Percentiles rank a stretch among this genome's conserved stretches.
Conservation (phyloP, 1,140 invertebrate genomes). For the Plectrocnemia conspersa region DNA sequence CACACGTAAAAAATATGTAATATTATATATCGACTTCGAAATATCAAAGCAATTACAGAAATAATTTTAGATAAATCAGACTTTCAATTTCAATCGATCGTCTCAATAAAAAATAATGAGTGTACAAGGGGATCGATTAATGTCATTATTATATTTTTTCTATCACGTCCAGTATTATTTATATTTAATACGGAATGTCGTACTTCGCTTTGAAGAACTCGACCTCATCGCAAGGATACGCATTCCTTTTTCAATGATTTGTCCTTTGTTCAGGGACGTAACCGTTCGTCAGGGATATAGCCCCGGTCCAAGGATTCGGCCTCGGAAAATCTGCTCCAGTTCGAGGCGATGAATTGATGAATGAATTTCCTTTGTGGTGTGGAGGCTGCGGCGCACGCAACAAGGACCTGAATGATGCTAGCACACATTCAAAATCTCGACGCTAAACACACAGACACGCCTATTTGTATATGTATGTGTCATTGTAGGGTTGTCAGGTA, state of each 20-base stretch:
- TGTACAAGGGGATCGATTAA: too few species aligned
- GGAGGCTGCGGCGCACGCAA: conserved; percentile 21
- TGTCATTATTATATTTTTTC: too few species aligned
- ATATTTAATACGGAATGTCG: too few species aligned
- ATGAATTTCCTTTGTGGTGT: conserved; percentile 31
- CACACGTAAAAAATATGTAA: neutral
- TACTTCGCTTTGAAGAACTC: neutral
- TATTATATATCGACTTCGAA: neutral
- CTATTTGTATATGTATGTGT: neutral
- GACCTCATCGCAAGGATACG: neutral
- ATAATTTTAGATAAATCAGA: neutral
- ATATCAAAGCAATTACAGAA: neutral
- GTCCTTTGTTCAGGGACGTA: neutral
- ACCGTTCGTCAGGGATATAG: neutral
- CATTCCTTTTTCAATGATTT: neutral
- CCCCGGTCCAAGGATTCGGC: neutral
- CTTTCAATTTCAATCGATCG: neutral
- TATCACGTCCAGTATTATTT: too few species aligned
- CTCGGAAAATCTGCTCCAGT: neutral
- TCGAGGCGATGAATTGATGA: conserved; percentile 24
- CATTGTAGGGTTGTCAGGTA: neutral
- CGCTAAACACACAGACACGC: neutral
- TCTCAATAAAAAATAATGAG: too few species aligned
- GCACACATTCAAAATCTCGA: conserved; percentile 14
- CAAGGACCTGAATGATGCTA: conserved; percentile 32